Evolutionary conservation across 2,797 vertebrate genomes (phyloP).

Genomic region (Rhincodon typus): DNA sequence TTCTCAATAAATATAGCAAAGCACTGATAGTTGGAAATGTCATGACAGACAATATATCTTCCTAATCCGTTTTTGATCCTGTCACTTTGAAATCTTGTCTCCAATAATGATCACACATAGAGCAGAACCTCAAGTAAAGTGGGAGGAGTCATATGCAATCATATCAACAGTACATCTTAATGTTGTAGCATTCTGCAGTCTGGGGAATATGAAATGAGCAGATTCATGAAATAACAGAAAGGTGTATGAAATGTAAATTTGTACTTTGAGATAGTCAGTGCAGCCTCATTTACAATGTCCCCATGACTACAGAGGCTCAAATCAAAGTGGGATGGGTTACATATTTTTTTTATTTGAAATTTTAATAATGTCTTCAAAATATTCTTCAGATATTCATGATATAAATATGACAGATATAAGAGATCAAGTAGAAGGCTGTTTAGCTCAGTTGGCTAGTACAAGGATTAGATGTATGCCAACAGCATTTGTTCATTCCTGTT

Average conservation of each 20-base stretch:
- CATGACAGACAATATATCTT: not conserved
- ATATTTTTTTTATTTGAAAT: not conserved
- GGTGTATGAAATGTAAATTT: constrained; percentile 7
- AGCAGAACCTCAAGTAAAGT: not conserved
- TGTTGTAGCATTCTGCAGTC: not conserved
- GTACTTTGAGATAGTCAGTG: not conserved
- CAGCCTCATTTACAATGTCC: not conserved
- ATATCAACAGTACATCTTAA: not conserved
- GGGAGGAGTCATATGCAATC: not conserved
- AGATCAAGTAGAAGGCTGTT: not conserved
- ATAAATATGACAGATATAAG: too few species aligned
- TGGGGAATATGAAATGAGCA: not conserved
- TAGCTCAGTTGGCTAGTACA: not conserved
- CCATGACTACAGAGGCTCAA: not conserved
- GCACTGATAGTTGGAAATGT: not conserved
- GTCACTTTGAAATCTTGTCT: not conserved
- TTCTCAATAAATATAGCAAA: not conserved
- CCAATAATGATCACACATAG: not conserved
- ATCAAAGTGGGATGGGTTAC: not conserved
- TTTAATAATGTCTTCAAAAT: constrained; percentile 3
- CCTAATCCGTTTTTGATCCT: not conserved
- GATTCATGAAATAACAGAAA: not conserved
- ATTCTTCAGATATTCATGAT: not conserved
- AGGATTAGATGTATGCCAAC: not conserved
- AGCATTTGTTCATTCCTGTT: not conserved